Conservation (phyloP, 2,113 vertebrate genomes). For the Petrocephalus microphthalmus region DNA sequence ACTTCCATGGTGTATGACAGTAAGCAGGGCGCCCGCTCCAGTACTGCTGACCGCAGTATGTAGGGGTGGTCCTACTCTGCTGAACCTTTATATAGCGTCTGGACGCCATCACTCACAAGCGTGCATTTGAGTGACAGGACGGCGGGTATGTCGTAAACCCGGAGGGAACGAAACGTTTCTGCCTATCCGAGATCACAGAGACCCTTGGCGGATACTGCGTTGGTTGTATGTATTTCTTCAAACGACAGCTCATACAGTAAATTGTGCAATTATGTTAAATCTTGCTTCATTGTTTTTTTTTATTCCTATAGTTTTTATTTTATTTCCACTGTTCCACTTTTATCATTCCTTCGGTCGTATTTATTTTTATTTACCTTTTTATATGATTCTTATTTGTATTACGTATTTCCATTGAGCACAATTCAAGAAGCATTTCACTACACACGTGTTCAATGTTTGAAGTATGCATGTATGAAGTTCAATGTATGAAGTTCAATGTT, state of each 20-base stretch:
- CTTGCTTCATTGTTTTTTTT: not conserved
- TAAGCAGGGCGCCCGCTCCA: not conserved
- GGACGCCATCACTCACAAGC: constrained; percentile 18
- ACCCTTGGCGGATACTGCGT: not conserved
- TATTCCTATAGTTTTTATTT: not conserved
- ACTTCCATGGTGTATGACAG: not conserved
- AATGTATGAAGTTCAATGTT: too few species aligned
- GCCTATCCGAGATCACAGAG: not conserved
- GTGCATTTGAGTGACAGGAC: constrained; percentile 36
- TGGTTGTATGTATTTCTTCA: not conserved
- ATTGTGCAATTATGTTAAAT: not conserved
- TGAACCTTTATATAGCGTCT: not conserved
- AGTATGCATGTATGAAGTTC: too few species aligned
- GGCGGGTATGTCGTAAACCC: constrained; percentile 21
- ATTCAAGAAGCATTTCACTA: not conserved
- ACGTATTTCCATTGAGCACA: not conserved
- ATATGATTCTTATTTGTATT: not conserved
- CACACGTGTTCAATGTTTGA: not conserved
- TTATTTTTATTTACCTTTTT: not conserved
- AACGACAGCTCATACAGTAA: not conserved
- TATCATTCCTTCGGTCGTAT: too few species aligned
- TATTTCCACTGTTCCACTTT: not conserved
- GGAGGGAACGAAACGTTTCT: not conserved
- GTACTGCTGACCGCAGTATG: not conserved
- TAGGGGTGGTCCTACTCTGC: too few species aligned